Evolutionary conservation across 2,888 invertebrate species (phyloP).

Genomic region (Stramonita haemastoma): DNA sequence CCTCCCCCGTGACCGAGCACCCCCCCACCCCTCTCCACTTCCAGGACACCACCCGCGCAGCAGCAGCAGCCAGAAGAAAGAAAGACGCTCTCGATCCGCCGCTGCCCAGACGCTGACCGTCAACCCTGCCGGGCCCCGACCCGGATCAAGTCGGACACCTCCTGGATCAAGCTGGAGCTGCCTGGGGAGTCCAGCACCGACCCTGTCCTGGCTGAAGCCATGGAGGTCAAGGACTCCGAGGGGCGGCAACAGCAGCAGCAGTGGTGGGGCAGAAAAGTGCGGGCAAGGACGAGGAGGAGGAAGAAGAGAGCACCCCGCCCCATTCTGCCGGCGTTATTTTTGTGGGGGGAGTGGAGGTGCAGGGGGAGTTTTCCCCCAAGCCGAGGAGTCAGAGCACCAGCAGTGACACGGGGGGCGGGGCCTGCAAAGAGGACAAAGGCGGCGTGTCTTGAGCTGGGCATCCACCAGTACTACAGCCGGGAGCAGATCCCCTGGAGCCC

Average conservation of each 20-base stretch:
- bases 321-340: too few species aligned
- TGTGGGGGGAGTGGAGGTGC: too few species aligned
- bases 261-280: neutral
- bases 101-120: constrained; percentile 23
- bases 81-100: constrained; percentile 22
- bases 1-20: constrained; percentile 51
- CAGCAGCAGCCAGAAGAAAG: constrained; percentile 21
- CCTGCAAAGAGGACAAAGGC: neutral
- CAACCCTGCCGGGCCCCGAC: constrained; percentile 28
- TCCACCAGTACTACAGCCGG: constrained; percentile 78
- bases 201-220: neutral
- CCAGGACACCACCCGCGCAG: neutral
- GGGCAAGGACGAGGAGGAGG: neutral
- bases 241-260: neutral
- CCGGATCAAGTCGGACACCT: constrained; percentile 50
- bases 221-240: neutral
- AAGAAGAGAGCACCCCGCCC: too few species aligned
- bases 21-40: neutral
- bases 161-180: constrained; percentile 47
- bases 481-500: constrained; percentile 84
- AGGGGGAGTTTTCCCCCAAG: too few species aligned
- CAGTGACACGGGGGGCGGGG: neutral
- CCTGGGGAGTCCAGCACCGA: constrained; percentile 30
- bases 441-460: constrained; percentile 49
- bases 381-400: neutral